These are phyloP conservation scores for Girardia tigrina DNA, from an alignment of 2,888 invertebrate species.

Conservation along the genomic window DNA sequence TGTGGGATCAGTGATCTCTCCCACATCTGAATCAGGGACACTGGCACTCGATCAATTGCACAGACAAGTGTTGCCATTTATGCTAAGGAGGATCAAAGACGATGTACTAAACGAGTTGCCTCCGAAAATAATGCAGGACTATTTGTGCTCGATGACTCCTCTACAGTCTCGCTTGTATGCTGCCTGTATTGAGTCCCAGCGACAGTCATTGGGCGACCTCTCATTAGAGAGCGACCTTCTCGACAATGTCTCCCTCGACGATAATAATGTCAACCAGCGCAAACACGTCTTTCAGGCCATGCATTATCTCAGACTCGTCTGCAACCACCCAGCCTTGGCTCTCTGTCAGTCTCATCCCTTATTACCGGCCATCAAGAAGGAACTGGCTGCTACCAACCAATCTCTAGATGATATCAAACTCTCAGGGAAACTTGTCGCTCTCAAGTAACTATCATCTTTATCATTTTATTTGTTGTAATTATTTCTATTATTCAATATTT, in stretches of 20 bases:
- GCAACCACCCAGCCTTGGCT: slow-evolving; percentile 91
- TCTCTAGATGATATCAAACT: slow-evolving; percentile 71
- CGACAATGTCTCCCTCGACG: too few species aligned
- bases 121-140: slow-evolving; percentile 96
- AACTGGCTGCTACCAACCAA: slow-evolving; percentile 59
- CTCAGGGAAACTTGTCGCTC: slow-evolving; percentile 81
- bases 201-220: too few species aligned
- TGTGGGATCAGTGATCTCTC: not conserved
- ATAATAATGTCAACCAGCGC: too few species aligned
- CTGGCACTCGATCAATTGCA: slow-evolving; percentile 57
- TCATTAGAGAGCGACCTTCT: too few species aligned
- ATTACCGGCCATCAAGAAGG: slow-evolving; percentile 55
- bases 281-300: slow-evolving; percentile 49
- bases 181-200: not conserved
- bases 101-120: slow-evolving; percentile 91
- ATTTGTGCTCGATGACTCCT: slow-evolving; percentile 85
- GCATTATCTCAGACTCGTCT: slow-evolving; percentile 83
- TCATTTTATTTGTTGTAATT: too few species aligned
- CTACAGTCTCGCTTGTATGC: slow-evolving; percentile 54
- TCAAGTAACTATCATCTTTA: slow-evolving; percentile 73
- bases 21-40: slow-evolving; percentile 59
- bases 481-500: too few species aligned
- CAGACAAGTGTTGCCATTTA: slow-evolving; percentile 67
- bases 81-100: slow-evolving; percentile 81
- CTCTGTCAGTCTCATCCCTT: slow-evolving; percentile 64